phyloP scores from a whole-genome alignment of 2,888 invertebrate species.

The Tricholauxania praeusta region DNA sequence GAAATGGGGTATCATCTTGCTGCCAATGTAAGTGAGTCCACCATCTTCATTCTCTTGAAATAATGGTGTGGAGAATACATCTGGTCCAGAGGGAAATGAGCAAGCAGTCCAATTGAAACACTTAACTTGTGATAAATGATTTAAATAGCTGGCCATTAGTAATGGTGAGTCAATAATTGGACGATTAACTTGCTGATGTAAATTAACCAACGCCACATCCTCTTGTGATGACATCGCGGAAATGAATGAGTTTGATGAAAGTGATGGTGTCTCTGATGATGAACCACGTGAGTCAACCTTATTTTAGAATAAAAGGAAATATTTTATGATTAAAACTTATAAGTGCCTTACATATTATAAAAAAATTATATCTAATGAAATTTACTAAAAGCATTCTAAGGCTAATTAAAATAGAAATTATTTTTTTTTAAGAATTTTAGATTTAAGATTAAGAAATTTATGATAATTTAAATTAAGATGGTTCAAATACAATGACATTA shows the following conservation, averaged over 20 bases:
- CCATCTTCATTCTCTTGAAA: conserved; percentile 83
- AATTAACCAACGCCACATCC: conserved; percentile 90
- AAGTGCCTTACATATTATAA: no score
- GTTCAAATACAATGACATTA: neutral
- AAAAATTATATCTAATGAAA: neutral
- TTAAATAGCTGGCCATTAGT: conserved; percentile 93
- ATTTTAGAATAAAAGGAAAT: conserved; percentile 39
- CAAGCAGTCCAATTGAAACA: conserved; percentile 80
- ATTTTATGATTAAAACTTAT: neutral
- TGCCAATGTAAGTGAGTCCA: conserved; percentile 81
- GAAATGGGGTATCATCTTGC: conserved; percentile 79
- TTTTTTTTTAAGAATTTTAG: neutral
- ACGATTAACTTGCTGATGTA: conserved; percentile 92
- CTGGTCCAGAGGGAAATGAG: conserved; percentile 78
- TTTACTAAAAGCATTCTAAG: conserved; percentile 27
- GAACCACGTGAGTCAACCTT: conserved; percentile 69
- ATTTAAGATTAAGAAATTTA: neutral
- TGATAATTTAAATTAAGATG: neutral
- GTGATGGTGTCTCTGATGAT: conserved; percentile 83
- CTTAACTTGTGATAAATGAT: conserved; percentile 87
- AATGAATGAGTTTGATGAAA: conserved; percentile 87
- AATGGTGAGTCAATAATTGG: conserved; percentile 94
- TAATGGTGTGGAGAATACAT: conserved; percentile 84
- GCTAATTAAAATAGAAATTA: neutral
- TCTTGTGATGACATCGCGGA: conserved; percentile 94